Base-by-base conservation (phyloP, 2,888 invertebrate species). In the Serrognathus titanus region DNA sequence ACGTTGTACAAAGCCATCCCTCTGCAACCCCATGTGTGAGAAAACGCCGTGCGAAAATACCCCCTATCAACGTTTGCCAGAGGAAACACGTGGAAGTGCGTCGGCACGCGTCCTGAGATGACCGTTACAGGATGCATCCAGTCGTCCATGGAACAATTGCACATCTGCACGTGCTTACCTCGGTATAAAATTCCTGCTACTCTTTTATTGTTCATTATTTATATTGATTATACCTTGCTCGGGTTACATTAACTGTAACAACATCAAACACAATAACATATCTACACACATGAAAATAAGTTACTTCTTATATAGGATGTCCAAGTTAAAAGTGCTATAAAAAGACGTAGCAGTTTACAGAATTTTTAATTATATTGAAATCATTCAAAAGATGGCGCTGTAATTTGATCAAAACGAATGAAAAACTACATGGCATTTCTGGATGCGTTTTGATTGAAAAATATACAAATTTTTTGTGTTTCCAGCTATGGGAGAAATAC, bases 61-160 rank as follows among this genome's bases (percentile, higher is more conserved):
- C 46, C 68, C 61, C 49, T 70, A 68, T 20, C 48, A 10, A 7
- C 12, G 7, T n/a, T 7, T 4, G 24, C 45, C 16, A 52, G 58
- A 63, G 55, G 60, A 59, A 41, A 41, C 37, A 52, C 50, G 48
- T 50, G 58, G 47, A 64, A 59, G 64, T 63, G 65, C 66, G 67
- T 59, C 66, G 72, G 73, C 73, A 73, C 73, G 72, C 73, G 73
- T 61, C 70, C 63, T 65, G 63, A 58, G 68, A 70, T 73, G 73
- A 73, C 73, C 73, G 73, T 73, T 72, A 71, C 70, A 67, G 69
- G 68, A 69, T 69, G 66, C 69, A 69, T 69, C 64, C 66, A 62
- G 62, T 58, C 58, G 55, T 57, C 60, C 61, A 63, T 62, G 65
- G 68, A 66, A 69, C 68, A 71, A 71, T 69, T 68, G 71, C 69